Conservation (phyloP, 2,797 vertebrate genomes). For the Margarornis squamiger region DNA sequence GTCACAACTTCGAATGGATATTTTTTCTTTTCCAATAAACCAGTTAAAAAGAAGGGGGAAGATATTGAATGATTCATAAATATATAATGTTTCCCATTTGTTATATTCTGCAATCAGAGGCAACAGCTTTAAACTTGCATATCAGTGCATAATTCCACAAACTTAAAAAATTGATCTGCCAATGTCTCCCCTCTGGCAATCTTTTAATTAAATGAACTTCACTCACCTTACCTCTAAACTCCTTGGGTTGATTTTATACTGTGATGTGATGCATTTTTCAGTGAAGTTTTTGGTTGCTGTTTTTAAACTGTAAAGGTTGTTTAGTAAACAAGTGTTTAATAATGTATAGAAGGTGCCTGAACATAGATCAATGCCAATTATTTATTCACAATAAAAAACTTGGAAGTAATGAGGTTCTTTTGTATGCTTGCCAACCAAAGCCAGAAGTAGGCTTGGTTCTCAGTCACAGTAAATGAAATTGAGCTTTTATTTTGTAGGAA, state of each 20-base stretch:
- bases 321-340: constrained; percentile 63
- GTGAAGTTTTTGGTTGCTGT: background rate
- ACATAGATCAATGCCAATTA: constrained; percentile 51
- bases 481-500: background rate
- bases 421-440: background rate
- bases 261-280: constrained; percentile 37
- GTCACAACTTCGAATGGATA: constrained; percentile 14
- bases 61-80: constrained; percentile 65
- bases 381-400: constrained; percentile 66
- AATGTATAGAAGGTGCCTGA: constrained; percentile 62
- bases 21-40: constrained; percentile 38
- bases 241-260: constrained; percentile 54
- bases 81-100: constrained; percentile 65
- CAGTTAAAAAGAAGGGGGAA: background rate
- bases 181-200: constrained; percentile 64
- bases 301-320: constrained; percentile 37
- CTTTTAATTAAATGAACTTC: constrained; percentile 74
- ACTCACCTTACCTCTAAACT: constrained; percentile 62
- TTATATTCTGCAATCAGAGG: constrained; percentile 61
- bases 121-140: constrained; percentile 55
- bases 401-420: constrained; percentile 3
- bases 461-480: background rate
- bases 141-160: constrained; percentile 65
- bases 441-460: background rate
- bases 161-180: constrained; percentile 72